These are phyloP conservation scores for Crocodylus rhombifer DNA, from an alignment of 2,797 vertebrate species.

Conservation along the genomic window DNA sequence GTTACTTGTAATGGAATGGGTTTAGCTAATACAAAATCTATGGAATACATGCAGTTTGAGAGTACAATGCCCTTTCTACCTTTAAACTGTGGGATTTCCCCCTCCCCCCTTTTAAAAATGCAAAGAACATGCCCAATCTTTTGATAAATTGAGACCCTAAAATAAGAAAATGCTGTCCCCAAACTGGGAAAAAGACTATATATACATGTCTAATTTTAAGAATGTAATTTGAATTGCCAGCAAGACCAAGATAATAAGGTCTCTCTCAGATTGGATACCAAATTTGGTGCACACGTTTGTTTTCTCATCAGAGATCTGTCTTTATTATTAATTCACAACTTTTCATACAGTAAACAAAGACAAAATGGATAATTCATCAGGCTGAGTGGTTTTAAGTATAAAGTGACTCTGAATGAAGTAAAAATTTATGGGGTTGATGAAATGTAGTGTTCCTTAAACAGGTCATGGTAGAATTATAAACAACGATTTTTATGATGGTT, in stretches of 20 bases:
- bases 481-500: constrained; percentile 72
- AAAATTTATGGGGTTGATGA: constrained; percentile 69
- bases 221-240: constrained; percentile 16
- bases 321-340: constrained; percentile 50
- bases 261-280: constrained; percentile 23
- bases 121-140: constrained; percentile 21
- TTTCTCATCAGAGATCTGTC: constrained; percentile 65
- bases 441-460: constrained; percentile 72
- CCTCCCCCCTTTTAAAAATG: constrained; percentile 35
- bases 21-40: constrained; percentile 67
- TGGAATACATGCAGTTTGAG: constrained; percentile 62
- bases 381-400: constrained; percentile 71
- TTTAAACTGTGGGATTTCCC: constrained; percentile 62
- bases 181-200: constrained; percentile 32
- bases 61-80: constrained; percentile 30
- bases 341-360: constrained; percentile 45
- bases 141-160: constrained; percentile 10
- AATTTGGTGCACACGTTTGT: constrained; percentile 48
- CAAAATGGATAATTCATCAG: constrained; percentile 54
- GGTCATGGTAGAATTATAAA: constrained; percentile 78
- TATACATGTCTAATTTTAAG: constrained; percentile 26
- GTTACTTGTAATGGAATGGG: constrained; percentile 69
- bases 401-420: constrained; percentile 51
- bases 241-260: constrained; percentile 4
- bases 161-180: constrained; percentile 44